Evolutionary conservation across 2,797 vertebrate genomes (phyloP).

Genomic region (Eulemur coronatus): DNA sequence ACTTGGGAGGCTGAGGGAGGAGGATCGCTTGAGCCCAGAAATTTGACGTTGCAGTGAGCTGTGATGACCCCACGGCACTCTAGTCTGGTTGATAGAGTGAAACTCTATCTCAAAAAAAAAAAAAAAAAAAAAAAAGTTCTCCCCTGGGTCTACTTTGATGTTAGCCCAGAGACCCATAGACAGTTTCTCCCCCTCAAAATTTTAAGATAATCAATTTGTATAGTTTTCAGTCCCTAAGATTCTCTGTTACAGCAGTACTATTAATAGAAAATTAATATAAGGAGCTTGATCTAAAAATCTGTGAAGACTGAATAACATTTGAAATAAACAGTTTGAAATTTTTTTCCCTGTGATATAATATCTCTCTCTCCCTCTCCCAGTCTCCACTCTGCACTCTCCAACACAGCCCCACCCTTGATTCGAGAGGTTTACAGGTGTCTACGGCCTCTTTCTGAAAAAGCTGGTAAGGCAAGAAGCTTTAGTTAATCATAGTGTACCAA

Average conservation of each 20-base stretch:
- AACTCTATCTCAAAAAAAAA: too few relatives aligned
- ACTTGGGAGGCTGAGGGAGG: too few relatives aligned
- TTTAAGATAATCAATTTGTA: background rate
- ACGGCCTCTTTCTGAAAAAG: background rate
- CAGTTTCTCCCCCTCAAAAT: accelerated
- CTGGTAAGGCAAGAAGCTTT: background rate
- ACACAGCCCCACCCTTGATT: background rate
- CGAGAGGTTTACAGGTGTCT: background rate
- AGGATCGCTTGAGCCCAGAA: too few relatives aligned
- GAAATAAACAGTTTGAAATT: background rate
- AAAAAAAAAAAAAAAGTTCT: too few relatives aligned
- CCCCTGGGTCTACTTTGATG: background rate
- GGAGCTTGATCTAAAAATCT: background rate
- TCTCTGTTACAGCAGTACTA: background rate
- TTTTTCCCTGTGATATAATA: background rate
- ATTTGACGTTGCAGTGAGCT: too few relatives aligned
- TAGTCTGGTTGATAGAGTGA: too few relatives aligned
- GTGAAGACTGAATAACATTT: background rate
- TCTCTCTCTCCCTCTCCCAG: background rate
- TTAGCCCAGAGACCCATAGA: background rate
- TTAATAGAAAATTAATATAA: too few relatives aligned
- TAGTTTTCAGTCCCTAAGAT: background rate
- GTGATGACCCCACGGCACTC: too few relatives aligned
- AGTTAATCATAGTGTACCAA: too few relatives aligned
- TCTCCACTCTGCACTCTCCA: background rate